Conservation (phyloP, 2,888 invertebrate genomes). For the Epistrophella euchroma region DNA sequence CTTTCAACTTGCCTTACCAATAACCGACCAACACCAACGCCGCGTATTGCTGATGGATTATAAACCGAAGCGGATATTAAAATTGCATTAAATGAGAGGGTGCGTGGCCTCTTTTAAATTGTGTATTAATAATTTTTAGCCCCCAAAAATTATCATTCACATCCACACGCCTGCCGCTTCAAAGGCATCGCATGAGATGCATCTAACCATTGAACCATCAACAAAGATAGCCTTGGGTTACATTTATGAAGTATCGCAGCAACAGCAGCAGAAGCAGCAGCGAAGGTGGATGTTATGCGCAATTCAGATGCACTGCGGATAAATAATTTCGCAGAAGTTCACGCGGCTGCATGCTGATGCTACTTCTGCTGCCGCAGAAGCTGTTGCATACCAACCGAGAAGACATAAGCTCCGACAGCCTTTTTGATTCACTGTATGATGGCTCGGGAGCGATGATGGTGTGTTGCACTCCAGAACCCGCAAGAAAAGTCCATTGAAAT, state of each 20-base stretch:
- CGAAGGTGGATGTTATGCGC: constrained; percentile 66
- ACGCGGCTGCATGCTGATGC: constrained; percentile 66
- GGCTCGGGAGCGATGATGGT: neutral
- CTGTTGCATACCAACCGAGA: constrained; percentile 76
- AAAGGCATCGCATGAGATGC: neutral
- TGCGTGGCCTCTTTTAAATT: constrained; percentile 44
- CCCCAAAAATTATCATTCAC: constrained; percentile 26
- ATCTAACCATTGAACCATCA: constrained; percentile 41
- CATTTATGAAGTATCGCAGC: constrained; percentile 13
- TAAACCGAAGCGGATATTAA: constrained; percentile 67
- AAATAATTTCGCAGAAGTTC: constrained; percentile 75
- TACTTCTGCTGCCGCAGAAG: constrained; percentile 69
- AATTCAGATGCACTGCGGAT: constrained; percentile 76
- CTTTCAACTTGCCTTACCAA: neutral
- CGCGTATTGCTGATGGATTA: neutral
- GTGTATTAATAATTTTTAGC: constrained; percentile 32
- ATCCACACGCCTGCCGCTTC: neutral
- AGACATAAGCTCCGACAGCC: constrained; percentile 72
- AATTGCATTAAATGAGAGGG: constrained; percentile 71
- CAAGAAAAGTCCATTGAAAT: constrained; percentile 57
- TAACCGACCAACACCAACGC: neutral
- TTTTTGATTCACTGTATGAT: constrained; percentile 47
- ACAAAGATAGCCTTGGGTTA: constrained; percentile 16
- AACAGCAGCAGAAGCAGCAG: neutral
- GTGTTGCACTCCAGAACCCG: constrained; percentile 55